Evolutionary conservation across 2,888 invertebrate genomes (phyloP).

Genomic region (Apotomis turbidana): DNA sequence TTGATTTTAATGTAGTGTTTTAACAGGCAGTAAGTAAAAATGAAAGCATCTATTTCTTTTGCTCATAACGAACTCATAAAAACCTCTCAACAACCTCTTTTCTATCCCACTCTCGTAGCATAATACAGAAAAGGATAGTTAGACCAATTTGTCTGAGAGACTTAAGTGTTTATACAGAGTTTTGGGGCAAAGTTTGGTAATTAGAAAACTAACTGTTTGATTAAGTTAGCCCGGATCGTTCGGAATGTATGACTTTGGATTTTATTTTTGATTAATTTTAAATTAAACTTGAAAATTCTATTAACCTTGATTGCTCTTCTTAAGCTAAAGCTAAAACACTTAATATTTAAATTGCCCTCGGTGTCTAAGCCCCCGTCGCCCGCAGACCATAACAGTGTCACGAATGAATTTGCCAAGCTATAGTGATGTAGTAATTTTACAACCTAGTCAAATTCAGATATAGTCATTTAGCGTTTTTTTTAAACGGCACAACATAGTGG

Average conservation of each 20-base stretch:
- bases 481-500: too few relatives aligned
- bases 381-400: too few relatives aligned
- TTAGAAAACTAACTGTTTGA: slow-evolving; percentile 37
- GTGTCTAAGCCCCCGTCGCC: too few relatives aligned
- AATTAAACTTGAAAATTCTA: not conserved
- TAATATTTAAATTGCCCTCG: too few relatives aligned
- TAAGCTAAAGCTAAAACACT: too few relatives aligned
- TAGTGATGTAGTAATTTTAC: too few relatives aligned
- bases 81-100: slow-evolving; percentile 5
- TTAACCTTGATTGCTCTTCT: not conserved
- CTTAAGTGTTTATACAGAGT: slow-evolving; percentile 22
- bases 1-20: too few relatives aligned
- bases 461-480: too few relatives aligned
- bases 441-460: too few relatives aligned
- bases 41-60: not conserved
- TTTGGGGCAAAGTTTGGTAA: slow-evolving; percentile 25
- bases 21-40: not conserved
- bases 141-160: slow-evolving; percentile 24
- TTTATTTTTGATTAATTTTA: slow-evolving; percentile 28
- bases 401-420: too few relatives aligned
- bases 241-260: slow-evolving; percentile 14
- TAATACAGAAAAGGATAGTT: slow-evolving; percentile 3
- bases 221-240: slow-evolving; percentile 18
- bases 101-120: not conserved
- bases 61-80: not conserved